Base-by-base conservation (phyloP, 2,113 vertebrate genomes). In the Atractosteus spatula region DNA sequence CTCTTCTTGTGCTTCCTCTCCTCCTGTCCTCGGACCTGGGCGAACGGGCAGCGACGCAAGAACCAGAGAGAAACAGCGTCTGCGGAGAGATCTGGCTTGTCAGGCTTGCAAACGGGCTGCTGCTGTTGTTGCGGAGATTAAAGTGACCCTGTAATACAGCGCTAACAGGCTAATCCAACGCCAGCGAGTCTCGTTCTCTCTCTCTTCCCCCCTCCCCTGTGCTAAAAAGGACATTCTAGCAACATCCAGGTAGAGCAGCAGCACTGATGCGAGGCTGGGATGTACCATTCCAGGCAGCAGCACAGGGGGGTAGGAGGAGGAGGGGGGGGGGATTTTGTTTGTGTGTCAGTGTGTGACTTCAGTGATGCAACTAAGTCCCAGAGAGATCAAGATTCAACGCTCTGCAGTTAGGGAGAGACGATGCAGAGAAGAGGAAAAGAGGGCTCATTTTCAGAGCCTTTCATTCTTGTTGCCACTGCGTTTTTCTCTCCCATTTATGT, bases 151-250 rank as follows among this genome's bases (percentile, higher is more conserved):
- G 29, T 77, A 80, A 82, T 78, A 76, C 72, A 66, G 65, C 83
- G 76, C 0, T 11, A 69, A 78, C 81, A 77, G 82, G 69, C 78
- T 79, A 82, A 85, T 73, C 77, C 71, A 71, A 62, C 76, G 81
- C 73, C 80, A 77, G 71, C 14, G 72, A 77, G 74, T 69, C 56
- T 68, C 68, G 66, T 59, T 63, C 82, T 77, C 82, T 71, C 80
- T 85, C 83, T 77, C 14, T 71, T 68, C 41, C 79, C 77, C 83
- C 87, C 78, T 81, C 84, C 85, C 78, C 71, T 70, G 70, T 74
- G 66, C 55, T 63, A 59, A 16, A 69, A 78, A 62, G 63, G 78
- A 86, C 63, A 80, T 90, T 91, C 89, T 85, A 84, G 90, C 70
- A 89, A 78, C 81, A 84, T 90, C 88, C 75, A 85, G 83, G 79